Evolutionary conservation across 2,888 invertebrate genomes (phyloP).

Genomic region (Pristionchus arcanus): DNA sequence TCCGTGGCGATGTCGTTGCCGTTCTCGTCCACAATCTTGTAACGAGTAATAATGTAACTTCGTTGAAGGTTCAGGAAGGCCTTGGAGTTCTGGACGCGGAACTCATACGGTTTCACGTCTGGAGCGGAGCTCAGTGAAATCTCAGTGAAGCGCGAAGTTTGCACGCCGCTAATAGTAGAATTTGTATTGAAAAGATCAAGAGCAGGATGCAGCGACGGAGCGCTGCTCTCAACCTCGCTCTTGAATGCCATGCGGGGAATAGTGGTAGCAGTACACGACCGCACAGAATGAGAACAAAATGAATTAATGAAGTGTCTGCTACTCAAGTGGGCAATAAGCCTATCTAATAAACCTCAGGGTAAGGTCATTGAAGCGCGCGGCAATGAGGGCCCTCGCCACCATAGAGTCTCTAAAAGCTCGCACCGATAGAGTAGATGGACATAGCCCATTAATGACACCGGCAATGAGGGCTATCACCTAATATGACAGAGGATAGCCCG

Average conservation of each 20-base stretch:
- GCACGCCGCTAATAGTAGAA: background rate
- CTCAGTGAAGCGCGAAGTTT: conserved; percentile 19
- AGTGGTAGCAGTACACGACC: background rate
- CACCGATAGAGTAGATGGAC: too few species aligned
- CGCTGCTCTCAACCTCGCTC: conserved; percentile 1
- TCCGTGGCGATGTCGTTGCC: background rate
- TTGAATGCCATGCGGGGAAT: background rate
- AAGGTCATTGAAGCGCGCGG: too few species aligned
- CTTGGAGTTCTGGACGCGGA: background rate
- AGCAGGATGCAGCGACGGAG: background rate
- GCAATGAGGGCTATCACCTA: too few species aligned
- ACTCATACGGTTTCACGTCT: conserved; percentile 6
- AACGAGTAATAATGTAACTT: background rate
- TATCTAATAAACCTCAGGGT: too few species aligned
- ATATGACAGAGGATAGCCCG: too few species aligned
- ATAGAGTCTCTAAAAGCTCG: too few species aligned
- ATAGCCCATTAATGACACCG: too few species aligned
- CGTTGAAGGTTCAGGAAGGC: conserved; percentile 35
- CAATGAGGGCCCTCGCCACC: too few species aligned
- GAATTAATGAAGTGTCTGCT: background rate
- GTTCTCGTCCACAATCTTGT: background rate
- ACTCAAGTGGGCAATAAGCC: too few species aligned
- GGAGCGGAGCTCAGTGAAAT: background rate
- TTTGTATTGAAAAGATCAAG: background rate
- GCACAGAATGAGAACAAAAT: background rate